Percentiles rank a stretch among this genome's conserved stretches.
Evolutionary conservation across 2,888 invertebrate species (phyloP).

Genomic region (Meganola albula): DNA sequence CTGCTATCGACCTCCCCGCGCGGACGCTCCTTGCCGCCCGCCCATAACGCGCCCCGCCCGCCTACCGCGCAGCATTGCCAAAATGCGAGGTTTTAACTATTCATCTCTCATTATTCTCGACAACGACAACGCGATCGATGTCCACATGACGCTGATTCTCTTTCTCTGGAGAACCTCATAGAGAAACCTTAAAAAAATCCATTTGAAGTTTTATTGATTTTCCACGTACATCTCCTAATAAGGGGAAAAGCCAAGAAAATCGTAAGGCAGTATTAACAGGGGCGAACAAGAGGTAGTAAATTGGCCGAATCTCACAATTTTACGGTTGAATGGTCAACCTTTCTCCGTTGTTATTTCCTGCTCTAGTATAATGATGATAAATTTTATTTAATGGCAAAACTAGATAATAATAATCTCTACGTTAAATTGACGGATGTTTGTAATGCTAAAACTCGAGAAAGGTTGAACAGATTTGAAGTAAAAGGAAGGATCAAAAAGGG

Average conservation of each 20-base stretch:
- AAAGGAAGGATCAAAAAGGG: too few relatives aligned
- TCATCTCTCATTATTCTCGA: conserved; percentile 58
- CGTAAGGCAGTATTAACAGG: conserved; percentile 3
- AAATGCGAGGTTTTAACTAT: conserved; percentile 64
- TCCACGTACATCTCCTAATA: too few relatives aligned
- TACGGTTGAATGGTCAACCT: conserved; percentile 6
- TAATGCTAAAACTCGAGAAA: too few relatives aligned
- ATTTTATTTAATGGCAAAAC: conserved; percentile 9
- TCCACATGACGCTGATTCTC: conserved; percentile 34
- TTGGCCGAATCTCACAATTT: conserved; percentile 13
- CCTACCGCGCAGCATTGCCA: conserved; percentile 58
- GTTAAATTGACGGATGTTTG: too few relatives aligned
- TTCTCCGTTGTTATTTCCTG: conserved; percentile 7
- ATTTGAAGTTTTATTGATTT: too few relatives aligned
- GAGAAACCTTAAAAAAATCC: not conserved
- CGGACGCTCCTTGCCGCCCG: conserved; percentile 34
- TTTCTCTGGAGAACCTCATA: conserved; percentile 8
- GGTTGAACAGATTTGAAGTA: too few relatives aligned
- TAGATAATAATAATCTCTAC: too few relatives aligned
- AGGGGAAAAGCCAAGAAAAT: conserved; percentile 4
- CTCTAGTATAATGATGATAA: conserved; percentile 5
- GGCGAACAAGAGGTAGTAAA: conserved; percentile 13
- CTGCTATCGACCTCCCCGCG: conserved; percentile 69
- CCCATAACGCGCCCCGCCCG: conserved; percentile 50
- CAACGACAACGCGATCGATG: conserved; percentile 44